Evolutionary conservation across 2,888 invertebrate genomes (phyloP).

Genomic region (Epinotia bilunana): DNA sequence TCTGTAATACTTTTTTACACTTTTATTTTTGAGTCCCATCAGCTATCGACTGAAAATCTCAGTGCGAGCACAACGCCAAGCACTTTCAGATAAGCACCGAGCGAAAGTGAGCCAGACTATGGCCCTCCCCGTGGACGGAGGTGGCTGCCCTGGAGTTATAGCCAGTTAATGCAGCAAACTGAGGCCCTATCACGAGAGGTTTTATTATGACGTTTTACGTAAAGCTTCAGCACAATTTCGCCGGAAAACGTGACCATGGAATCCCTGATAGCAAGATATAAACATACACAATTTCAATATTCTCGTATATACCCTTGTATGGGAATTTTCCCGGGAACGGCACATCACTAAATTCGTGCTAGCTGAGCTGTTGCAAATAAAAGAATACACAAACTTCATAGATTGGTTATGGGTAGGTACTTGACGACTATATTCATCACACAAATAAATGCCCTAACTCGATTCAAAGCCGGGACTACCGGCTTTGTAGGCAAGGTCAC

Average conservation of each 20-base stretch:
- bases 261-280: too few species aligned
- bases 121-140: conserved; percentile 40
- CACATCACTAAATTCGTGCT: too few species aligned
- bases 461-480: too few species aligned
- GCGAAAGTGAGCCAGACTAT: conserved; percentile 42
- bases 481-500: too few species aligned
- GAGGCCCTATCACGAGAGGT: too few species aligned
- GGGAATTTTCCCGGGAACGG: too few species aligned
- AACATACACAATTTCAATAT: too few species aligned
- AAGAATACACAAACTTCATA: not conserved
- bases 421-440: not conserved
- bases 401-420: not conserved
- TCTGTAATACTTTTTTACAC: not conserved
- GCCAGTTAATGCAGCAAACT: not conserved
- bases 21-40: conserved; percentile 8
- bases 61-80: not conserved
- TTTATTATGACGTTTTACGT: too few species aligned
- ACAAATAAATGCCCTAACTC: not conserved
- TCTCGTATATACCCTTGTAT: too few species aligned
- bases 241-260: too few species aligned
- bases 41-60: conserved; percentile 10
- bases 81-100: conserved; percentile 23
- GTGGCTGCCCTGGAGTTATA: not conserved
- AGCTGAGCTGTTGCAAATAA: too few species aligned
- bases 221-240: too few species aligned